Percentiles rank a stretch among this genome's conserved stretches.
Evolutionary conservation across 2,797 vertebrate species (phyloP).

Genomic region (Gallirallus australis): DNA sequence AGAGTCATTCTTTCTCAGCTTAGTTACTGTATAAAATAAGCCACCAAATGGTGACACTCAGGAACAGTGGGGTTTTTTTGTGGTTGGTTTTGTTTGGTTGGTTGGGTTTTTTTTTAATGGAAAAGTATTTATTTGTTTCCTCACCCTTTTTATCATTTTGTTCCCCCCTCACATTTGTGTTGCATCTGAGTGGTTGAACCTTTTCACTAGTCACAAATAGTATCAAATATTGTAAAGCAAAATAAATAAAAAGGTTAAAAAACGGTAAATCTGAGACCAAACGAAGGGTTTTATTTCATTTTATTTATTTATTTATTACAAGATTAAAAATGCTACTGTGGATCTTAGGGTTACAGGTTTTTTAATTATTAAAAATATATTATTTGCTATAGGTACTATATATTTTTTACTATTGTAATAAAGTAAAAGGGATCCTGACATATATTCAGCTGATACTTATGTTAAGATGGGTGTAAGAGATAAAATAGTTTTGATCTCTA

Average conservation of each 20-base stretch:
- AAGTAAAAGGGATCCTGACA: not conserved
- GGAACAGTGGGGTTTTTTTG: not conserved
- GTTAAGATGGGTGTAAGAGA: not conserved
- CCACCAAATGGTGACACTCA: not conserved
- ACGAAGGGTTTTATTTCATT: not conserved
- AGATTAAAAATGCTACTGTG: not conserved
- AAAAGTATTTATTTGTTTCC: not conserved
- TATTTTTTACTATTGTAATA: not conserved
- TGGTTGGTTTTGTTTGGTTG: no score
- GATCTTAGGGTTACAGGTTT: not conserved
- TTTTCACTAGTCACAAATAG: not conserved
- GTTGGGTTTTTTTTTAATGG: not conserved
- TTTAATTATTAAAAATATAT: rapidly evolving
- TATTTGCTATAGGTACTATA: not conserved
- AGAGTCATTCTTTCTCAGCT: not conserved
- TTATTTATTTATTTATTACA: not conserved
- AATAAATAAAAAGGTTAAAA: not conserved
- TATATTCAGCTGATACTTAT: not conserved
- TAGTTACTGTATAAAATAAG: not conserved
- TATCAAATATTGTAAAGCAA: not conserved
- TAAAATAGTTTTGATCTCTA: not conserved
- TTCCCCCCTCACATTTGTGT: not conserved
- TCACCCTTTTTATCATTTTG: not conserved
- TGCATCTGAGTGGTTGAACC: not conserved
- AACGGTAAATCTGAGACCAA: not conserved